A percentile compares a stretch with the other conserved stretches of the same genome.
Conservation (phyloP, 2,113 vertebrate species). For the Menidia beryllina region DNA sequence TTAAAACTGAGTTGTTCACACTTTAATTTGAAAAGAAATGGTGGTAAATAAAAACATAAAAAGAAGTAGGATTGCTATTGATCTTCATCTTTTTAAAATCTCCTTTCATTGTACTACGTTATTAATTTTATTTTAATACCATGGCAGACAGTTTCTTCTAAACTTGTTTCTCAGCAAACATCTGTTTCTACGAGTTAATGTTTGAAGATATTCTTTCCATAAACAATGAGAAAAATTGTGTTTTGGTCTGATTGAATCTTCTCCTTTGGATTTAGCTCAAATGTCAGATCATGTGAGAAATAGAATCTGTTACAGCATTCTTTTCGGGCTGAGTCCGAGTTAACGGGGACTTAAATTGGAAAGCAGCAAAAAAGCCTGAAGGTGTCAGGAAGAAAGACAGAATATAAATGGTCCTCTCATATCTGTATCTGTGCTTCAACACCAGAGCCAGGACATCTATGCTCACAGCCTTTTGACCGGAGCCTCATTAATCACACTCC, state of each 20-base stretch:
- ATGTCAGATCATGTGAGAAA: too few relatives aligned
- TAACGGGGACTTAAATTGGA: neutral
- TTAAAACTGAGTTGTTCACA: neutral
- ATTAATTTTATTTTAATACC: too few relatives aligned
- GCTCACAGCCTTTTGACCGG: slow-evolving; percentile 70
- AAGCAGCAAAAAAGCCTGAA: slow-evolving; percentile 6
- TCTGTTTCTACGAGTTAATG: neutral
- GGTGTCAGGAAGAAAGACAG: slow-evolving; percentile 29
- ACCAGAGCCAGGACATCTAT: slow-evolving; percentile 70
- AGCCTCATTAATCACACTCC: slow-evolving; percentile 82
- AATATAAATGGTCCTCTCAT: slow-evolving; percentile 56
- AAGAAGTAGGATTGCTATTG: too few relatives aligned
- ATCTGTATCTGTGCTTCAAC: slow-evolving; percentile 61
- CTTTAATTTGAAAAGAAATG: neutral
- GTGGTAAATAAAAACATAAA: too few relatives aligned
- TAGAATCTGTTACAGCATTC: neutral
- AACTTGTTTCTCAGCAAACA: neutral
- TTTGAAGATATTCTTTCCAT: too few relatives aligned
- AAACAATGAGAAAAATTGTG: neutral
- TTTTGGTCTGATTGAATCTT: too few relatives aligned
- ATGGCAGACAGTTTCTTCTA: neutral
- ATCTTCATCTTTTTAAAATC: too few relatives aligned
- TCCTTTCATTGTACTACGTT: too few relatives aligned
- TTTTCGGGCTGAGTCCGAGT: neutral
- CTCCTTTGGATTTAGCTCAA: too few relatives aligned